phyloP scores from a whole-genome alignment of 2,113 vertebrate genomes.

The Canis aureus region DNA sequence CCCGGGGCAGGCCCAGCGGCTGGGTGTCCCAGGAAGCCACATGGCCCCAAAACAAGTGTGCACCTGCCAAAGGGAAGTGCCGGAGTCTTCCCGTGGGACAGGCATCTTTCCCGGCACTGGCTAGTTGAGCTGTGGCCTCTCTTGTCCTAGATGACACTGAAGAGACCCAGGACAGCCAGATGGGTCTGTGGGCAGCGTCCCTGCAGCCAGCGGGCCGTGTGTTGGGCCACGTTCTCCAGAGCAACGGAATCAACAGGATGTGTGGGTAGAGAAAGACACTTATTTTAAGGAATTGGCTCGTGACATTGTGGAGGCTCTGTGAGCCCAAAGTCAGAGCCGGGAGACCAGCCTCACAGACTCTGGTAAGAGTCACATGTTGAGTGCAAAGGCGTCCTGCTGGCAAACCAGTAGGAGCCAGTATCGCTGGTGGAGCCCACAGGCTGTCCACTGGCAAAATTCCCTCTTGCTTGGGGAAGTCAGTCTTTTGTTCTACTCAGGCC shows the following conservation, averaged over 20 bases:
- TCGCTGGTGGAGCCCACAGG: no score
- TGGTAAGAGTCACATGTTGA: rapidly evolving
- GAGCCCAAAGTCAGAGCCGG: rapidly evolving
- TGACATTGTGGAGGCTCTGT: rapidly evolving
- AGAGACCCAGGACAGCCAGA: rapidly evolving
- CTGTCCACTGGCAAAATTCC: no score
- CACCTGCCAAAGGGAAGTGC: rapidly evolving
- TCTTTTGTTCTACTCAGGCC: neutral
- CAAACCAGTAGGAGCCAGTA: rapidly evolving
- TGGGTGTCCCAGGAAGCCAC: neutral
- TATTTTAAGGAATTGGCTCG: rapidly evolving
- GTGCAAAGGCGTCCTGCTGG: rapidly evolving
- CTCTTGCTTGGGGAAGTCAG: neutral
- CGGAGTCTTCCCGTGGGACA: rapidly evolving
- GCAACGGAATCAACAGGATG: neutral
- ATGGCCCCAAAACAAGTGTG: rapidly evolving
- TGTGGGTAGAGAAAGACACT: neutral
- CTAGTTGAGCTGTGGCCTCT: rapidly evolving
- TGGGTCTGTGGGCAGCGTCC: rapidly evolving
- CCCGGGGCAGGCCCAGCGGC: neutral
- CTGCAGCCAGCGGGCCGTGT: rapidly evolving
- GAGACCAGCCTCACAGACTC: rapidly evolving
- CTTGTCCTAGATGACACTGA: rapidly evolving
- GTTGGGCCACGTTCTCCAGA: neutral
- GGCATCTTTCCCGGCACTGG: neutral